Evolutionary conservation across 2,888 invertebrate genomes (phyloP).

Genomic region (Chesias legatella): DNA sequence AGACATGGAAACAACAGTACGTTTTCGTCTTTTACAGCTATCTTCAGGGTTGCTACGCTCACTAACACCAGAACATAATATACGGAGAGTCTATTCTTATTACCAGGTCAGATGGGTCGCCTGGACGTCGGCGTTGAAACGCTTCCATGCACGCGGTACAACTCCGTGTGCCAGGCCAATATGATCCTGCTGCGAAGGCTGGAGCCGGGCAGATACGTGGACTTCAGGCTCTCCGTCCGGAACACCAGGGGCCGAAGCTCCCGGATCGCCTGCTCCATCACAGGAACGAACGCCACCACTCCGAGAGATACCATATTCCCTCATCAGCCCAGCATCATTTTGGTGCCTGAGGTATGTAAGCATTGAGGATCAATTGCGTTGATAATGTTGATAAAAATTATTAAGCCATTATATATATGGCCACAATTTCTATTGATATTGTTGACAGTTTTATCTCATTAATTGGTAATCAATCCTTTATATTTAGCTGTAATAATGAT

Average conservation of each 20-base stretch:
- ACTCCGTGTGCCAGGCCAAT: constrained; percentile 94
- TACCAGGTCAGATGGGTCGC: constrained; percentile 83
- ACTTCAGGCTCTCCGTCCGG: constrained; percentile 86
- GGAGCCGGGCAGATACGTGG: constrained; percentile 90
- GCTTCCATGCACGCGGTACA: constrained; percentile 91
- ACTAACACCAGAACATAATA: too few species aligned
- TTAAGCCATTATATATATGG: too few species aligned
- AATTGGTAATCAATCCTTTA: too few species aligned
- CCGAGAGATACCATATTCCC: constrained; percentile 91
- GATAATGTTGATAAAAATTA: too few species aligned
- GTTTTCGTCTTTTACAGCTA: too few species aligned
- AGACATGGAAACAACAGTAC: too few species aligned
- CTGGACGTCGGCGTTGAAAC: constrained; percentile 89
- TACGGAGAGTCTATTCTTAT: not conserved
- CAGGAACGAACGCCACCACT: constrained; percentile 91
- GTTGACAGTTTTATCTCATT: too few species aligned
- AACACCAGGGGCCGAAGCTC: constrained; percentile 89
- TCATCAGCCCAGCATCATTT: constrained; percentile 87
- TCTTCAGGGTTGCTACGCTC: too few species aligned
- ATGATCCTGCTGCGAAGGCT: constrained; percentile 88
- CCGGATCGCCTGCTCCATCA: constrained; percentile 88
- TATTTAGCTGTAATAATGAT: too few species aligned
- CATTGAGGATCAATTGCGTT: too few species aligned
- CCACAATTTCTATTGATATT: too few species aligned
- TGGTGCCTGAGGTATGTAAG: constrained; percentile 87